phyloP scores from a whole-genome alignment of 2,113 vertebrate genomes.

The Hyperopisus bebe region DNA sequence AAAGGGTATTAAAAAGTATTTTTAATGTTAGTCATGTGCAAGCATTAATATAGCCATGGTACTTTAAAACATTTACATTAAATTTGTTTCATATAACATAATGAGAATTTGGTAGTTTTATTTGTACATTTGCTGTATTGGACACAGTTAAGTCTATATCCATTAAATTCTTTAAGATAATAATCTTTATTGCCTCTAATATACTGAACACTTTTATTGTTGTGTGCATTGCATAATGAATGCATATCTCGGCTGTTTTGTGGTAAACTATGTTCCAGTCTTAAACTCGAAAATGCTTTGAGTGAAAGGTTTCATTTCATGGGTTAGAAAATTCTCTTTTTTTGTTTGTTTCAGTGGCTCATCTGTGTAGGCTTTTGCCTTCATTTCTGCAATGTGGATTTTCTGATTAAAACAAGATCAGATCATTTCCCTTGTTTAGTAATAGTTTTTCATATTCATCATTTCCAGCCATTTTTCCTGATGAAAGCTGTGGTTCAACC shows the following conservation, averaged over 20 bases:
- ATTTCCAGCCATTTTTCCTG: background rate
- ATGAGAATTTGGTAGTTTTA: background rate
- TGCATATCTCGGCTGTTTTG: background rate
- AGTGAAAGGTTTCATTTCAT: background rate
- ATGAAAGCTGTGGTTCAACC: background rate
- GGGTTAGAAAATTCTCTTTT: background rate
- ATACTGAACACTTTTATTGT: background rate
- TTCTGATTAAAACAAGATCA: background rate
- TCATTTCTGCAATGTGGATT: background rate
- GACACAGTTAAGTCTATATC: background rate
- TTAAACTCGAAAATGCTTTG: background rate
- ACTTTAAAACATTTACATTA: background rate
- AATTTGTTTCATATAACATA: background rate
- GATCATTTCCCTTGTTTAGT: background rate
- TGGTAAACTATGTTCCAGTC: background rate
- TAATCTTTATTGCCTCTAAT: background rate
- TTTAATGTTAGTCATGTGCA: background rate
- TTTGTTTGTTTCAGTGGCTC: background rate
- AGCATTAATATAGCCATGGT: background rate
- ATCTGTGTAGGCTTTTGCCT: background rate
- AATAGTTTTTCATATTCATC: background rate
- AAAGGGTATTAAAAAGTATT: background rate
- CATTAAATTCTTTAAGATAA: background rate
- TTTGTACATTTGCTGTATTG: background rate
- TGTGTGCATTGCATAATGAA: background rate